These are phyloP conservation scores for Diphyllodes magnificus DNA, from an alignment of 2,113 vertebrate species.

Conservation along the genomic window DNA sequence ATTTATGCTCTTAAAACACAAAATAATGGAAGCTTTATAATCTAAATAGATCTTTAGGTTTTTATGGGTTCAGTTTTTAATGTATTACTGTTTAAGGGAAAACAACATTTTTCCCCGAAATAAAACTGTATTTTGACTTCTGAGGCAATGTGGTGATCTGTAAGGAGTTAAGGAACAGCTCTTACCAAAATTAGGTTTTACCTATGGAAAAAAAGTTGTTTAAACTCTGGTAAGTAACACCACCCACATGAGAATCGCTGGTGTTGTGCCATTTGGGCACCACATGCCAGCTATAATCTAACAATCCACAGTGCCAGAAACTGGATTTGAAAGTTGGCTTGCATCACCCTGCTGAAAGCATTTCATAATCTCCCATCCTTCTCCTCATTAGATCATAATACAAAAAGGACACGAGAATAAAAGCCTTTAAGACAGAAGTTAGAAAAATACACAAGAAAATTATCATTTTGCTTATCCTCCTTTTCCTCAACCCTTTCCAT, in stretches of 20 bases:
- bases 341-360: not conserved
- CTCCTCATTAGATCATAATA: fast-evolving
- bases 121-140: not conserved
- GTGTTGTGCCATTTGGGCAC: not conserved
- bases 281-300: not conserved
- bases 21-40: not conserved
- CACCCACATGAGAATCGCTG: not conserved
- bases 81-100: not conserved
- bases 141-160: fast-evolving
- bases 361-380: not conserved
- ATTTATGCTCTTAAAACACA: not conserved
- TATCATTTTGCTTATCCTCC: not conserved
- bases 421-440: not conserved
- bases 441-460: not conserved
- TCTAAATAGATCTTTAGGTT: not conserved
- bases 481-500: not conserved
- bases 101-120: not conserved
- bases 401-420: not conserved
- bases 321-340: not conserved
- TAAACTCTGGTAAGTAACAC: not conserved
- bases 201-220: not conserved
- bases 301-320: not conserved
- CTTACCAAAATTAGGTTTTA: not conserved
- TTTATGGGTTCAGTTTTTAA: not conserved
- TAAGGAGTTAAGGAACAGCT: not conserved